Conservation (phyloP, 2,888 invertebrate genomes). For the Palloptera scutellata region DNA sequence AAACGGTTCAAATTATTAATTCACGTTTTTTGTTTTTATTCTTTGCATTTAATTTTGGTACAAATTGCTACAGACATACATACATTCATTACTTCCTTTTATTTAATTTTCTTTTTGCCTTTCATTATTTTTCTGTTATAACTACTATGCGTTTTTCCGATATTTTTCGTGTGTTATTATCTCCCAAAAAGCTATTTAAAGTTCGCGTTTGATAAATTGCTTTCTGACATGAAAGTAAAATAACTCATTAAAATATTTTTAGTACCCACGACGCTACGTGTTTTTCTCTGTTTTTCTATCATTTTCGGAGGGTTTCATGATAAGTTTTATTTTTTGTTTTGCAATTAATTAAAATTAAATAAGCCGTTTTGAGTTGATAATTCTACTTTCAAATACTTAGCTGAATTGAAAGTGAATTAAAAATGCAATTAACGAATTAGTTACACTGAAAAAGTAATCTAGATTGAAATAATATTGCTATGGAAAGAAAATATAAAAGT, state of each 20-base stretch:
- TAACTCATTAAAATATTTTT: constrained; percentile 24
- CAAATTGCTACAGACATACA: too few species aligned
- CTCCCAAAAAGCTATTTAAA: constrained; percentile 18
- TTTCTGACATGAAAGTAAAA: constrained; percentile 26
- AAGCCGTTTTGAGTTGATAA: constrained; percentile 15
- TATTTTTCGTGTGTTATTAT: too few species aligned
- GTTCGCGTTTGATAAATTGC: constrained; percentile 27
- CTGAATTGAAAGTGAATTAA: constrained; percentile 12
- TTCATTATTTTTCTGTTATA: background rate
- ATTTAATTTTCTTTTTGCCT: background rate
- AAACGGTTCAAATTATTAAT: background rate
- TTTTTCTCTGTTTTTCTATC: background rate
- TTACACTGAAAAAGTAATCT: constrained; percentile 6
- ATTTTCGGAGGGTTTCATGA: background rate
- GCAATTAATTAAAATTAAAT: constrained; percentile 29
- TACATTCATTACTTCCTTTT: too few species aligned
- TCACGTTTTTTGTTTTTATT: background rate
- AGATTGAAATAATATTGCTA: too few species aligned
- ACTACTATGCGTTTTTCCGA: background rate
- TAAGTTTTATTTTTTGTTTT: constrained; percentile 13
- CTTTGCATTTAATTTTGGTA: background rate
- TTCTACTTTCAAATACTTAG: background rate
- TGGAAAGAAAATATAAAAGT: too few species aligned
- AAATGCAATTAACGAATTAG: constrained; percentile 20
- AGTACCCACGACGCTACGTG: background rate